phyloP scores from a whole-genome alignment of 1,140 invertebrate genomes.

The Mylabris phalerata region DNA sequence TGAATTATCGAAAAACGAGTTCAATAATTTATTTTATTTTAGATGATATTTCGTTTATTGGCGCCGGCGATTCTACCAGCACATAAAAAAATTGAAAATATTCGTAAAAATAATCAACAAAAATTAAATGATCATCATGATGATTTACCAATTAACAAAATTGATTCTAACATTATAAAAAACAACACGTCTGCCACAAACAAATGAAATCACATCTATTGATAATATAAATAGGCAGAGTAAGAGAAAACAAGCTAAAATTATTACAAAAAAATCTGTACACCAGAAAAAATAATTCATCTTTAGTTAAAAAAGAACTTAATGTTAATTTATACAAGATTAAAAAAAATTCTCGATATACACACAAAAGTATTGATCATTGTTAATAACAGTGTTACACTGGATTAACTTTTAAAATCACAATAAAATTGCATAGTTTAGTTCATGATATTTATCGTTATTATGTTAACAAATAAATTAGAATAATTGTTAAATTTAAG shows the following conservation, averaged over 20 bases:
- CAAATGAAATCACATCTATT: background rate
- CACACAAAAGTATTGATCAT: too few species aligned
- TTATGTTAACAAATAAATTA: background rate
- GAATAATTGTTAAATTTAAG: background rate
- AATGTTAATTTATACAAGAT: too few species aligned
- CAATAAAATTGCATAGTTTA: too few species aligned
- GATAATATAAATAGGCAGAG: constrained; percentile 1
- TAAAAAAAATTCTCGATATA: too few species aligned
- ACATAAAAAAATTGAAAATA: constrained; percentile 8
- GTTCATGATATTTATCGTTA: background rate
- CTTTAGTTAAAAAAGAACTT: too few species aligned
- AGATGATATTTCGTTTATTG: constrained; percentile 10
- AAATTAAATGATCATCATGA: constrained; percentile 2
- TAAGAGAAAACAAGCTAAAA: constrained; percentile 6
- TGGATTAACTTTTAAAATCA: too few species aligned
- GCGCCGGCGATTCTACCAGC: constrained; percentile 5
- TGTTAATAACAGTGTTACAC: too few species aligned
- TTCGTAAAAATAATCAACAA: constrained; percentile 1
- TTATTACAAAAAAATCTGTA: background rate
- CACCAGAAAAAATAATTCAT: too few species aligned
- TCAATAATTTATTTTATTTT: background rate
- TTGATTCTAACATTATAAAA: constrained; percentile 8
- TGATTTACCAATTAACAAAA: constrained; percentile 9
- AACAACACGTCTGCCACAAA: constrained; percentile 1
- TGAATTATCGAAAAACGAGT: constrained; percentile 7